These are phyloP conservation scores for Apis mellifera DNA, from an alignment of 1,140 invertebrate species.

Conservation along the genomic window DNA sequence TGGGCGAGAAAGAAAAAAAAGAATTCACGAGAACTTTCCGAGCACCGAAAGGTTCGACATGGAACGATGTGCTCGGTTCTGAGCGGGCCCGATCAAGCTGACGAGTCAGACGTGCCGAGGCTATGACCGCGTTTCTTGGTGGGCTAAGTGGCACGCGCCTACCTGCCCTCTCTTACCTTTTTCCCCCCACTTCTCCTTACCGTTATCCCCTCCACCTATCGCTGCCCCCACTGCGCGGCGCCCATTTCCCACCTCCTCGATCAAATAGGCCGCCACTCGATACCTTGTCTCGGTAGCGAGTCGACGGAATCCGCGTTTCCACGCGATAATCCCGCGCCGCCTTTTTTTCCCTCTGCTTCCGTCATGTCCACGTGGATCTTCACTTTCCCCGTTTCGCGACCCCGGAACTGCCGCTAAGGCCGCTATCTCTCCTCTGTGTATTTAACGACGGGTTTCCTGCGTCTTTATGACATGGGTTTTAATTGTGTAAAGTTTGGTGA, in stretches of 20 bases:
- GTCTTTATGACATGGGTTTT: neutral
- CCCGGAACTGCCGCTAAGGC: conserved; percentile 20
- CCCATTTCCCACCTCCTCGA: conserved; percentile 15
- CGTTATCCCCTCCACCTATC: neutral
- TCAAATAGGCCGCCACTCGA: conserved; percentile 46
- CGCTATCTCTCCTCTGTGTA: neutral
- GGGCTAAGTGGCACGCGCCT: conserved; percentile 80
- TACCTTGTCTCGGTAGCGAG: conserved; percentile 6
- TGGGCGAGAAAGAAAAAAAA: conserved; percentile 22
- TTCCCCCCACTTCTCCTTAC: neutral
- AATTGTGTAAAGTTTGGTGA: neutral
- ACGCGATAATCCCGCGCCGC: neutral
- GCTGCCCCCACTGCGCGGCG: neutral
- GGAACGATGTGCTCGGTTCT: conserved; percentile 24
- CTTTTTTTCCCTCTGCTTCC: conserved; percentile 28
- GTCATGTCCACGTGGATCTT: conserved; percentile 36
- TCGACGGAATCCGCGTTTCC: conserved; percentile 21
- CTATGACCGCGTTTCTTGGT: conserved; percentile 80
- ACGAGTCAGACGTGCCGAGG: conserved; percentile 78
- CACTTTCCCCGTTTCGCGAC: conserved; percentile 46
- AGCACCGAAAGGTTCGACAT: conserved; percentile 38
- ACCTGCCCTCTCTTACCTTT: conserved; percentile 66
- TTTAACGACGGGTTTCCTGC: neutral
- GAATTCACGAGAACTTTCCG: neutral
- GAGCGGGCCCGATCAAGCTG: conserved; percentile 27